Evolutionary conservation across 2,888 invertebrate species (phyloP).

Genomic region (Lamellibrachia satsuma): DNA sequence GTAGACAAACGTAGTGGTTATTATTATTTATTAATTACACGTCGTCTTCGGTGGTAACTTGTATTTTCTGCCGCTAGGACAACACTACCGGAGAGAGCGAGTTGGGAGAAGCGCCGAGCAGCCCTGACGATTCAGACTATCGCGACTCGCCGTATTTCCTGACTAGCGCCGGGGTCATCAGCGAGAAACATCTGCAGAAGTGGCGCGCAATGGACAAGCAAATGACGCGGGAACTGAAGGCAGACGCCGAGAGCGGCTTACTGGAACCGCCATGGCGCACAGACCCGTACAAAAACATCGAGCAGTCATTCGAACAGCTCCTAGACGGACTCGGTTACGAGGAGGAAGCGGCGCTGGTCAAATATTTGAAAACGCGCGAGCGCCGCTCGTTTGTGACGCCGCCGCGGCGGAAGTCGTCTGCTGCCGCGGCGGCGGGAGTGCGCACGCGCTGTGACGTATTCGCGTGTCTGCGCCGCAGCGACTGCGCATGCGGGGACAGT

Average conservation of each 20-base stretch:
- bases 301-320: neutral
- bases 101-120: conserved; percentile 20
- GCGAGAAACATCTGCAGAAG: conserved; percentile 28
- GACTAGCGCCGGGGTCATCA: neutral
- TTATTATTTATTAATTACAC: too few relatives aligned
- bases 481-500: neutral
- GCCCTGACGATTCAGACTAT: conserved; percentile 24
- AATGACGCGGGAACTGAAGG: conserved; percentile 1
- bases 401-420: neutral
- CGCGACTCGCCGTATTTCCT: conserved; percentile 26
- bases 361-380: conserved; percentile 14
- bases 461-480: conserved; percentile 18
- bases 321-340: conserved; percentile 23
- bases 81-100: conserved; percentile 24
- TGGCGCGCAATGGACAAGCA: conserved; percentile 28
- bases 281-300: neutral
- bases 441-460: conserved; percentile 8
- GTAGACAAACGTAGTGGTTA: too few relatives aligned
- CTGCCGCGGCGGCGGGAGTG: neutral
- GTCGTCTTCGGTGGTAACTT: too few relatives aligned
- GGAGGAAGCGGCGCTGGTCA: conserved; percentile 21
- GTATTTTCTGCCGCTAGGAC: neutral
- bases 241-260: conserved; percentile 23
- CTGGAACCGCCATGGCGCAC: conserved; percentile 24
- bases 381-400: neutral